Conservation (phyloP, 2,797 vertebrate genomes). For the Megaceryle alcyon region DNA sequence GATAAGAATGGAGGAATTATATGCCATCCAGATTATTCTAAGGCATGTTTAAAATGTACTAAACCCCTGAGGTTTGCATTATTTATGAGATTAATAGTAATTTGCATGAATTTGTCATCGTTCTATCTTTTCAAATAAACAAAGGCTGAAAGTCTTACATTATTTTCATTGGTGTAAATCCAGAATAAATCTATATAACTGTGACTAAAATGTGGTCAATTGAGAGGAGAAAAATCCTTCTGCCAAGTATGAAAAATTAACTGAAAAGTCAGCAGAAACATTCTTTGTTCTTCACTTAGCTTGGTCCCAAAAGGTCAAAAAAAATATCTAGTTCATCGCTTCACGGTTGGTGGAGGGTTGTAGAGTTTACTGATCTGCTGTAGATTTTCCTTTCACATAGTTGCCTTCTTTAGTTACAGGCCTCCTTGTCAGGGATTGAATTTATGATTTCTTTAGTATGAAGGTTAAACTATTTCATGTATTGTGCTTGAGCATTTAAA, state of each 20-base stretch:
- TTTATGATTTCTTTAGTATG: neutral
- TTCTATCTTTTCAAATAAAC: neutral
- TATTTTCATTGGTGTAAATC: neutral
- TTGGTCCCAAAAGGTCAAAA: neutral
- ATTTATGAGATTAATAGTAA: neutral
- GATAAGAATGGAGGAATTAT: neutral
- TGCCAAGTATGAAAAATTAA: neutral
- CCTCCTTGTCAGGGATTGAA: neutral
- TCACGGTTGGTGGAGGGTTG: neutral
- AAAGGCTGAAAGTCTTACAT: neutral
- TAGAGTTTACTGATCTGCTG: neutral
- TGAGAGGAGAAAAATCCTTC: neutral
- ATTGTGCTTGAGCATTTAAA: neutral
- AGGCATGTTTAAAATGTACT: neutral
- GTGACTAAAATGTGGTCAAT: neutral
- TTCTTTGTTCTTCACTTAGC: neutral
- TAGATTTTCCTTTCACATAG: neutral
- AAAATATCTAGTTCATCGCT: neutral
- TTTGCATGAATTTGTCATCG: constrained; percentile 4
- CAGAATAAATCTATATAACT: neutral
- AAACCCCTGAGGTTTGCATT: neutral
- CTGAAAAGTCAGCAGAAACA: neutral
- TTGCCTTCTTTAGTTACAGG: neutral
- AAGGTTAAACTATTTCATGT: neutral
- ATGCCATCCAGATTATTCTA: constrained; percentile 1